A percentile compares a stretch with the other conserved stretches of the same genome.
Conservation (phyloP, 2,113 vertebrate genomes). For the Cricetomys ansorgei region DNA sequence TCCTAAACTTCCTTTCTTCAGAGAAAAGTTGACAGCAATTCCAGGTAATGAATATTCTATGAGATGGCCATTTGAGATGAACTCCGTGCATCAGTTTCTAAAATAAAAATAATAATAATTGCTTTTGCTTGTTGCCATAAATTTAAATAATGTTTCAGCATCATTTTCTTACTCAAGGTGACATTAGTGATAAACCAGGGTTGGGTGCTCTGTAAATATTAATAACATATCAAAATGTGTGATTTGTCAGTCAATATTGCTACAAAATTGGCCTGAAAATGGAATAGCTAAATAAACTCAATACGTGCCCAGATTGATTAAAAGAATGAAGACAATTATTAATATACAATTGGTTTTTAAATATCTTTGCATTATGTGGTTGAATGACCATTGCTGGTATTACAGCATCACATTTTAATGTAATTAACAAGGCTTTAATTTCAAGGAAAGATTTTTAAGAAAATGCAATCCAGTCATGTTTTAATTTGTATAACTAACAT, state of each 20-base stretch:
- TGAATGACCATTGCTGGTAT: slow-evolving; percentile 28
- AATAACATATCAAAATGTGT: slow-evolving; percentile 71
- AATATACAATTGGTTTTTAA: slow-evolving; percentile 61
- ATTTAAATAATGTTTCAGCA: slow-evolving; percentile 76
- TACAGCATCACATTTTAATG: slow-evolving; percentile 30
- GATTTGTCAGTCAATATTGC: slow-evolving; percentile 71
- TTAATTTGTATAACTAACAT: slow-evolving; percentile 59
- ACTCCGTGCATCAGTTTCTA: slow-evolving; percentile 65
- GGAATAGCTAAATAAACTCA: slow-evolving; percentile 64
- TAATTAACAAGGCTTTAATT: slow-evolving; percentile 32
- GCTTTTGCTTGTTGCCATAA: slow-evolving; percentile 68
- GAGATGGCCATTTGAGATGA: slow-evolving; percentile 58
- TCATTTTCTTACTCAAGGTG: slow-evolving; percentile 70
- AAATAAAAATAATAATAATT: slow-evolving; percentile 76
- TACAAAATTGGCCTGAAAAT: slow-evolving; percentile 64
- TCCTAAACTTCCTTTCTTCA: slow-evolving; percentile 66
- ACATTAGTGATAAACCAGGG: slow-evolving; percentile 71
- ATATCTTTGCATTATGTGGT: slow-evolving; percentile 63
- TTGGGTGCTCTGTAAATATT: slow-evolving; percentile 76
- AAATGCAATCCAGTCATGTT: slow-evolving; percentile 42
- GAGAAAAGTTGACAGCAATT: slow-evolving; percentile 33
- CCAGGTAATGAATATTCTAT: slow-evolving; percentile 67
- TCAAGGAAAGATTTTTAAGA: slow-evolving; percentile 37
- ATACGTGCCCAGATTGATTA: slow-evolving; percentile 63
- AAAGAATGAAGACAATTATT: slow-evolving; percentile 51